Conservation (phyloP, 2,888 invertebrate genomes). For the Chorisops tibialis region DNA sequence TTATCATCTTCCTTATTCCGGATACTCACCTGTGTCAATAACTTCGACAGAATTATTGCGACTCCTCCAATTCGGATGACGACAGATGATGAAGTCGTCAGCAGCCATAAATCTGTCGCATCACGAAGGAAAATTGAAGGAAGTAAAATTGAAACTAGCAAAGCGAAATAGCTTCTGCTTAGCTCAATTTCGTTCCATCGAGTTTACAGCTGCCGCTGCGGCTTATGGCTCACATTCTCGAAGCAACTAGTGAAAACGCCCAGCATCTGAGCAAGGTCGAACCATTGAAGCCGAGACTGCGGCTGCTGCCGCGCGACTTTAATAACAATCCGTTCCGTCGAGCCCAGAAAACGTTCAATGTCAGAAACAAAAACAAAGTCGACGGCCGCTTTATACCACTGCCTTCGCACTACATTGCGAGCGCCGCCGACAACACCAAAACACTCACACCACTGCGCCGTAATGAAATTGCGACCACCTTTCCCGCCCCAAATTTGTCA, state of each 20-base stretch:
- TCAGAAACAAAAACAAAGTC: not conserved
- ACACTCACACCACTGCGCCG: conserved; percentile 11
- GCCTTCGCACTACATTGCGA: not conserved
- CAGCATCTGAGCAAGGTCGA: conserved; percentile 16
- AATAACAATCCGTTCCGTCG: not conserved
- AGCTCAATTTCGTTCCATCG: not conserved
- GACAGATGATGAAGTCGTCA: not conserved
- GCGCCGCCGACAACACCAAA: too few relatives aligned
- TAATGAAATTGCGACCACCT: not conserved
- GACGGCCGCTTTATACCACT: not conserved
- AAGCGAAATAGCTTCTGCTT: conserved; percentile 13
- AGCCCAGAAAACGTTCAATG: conserved; percentile 9
- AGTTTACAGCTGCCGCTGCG: not conserved
- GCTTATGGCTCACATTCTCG: not conserved
- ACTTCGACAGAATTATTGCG: not conserved
- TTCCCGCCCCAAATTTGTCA: conserved; percentile 20
- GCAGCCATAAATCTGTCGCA: not conserved
- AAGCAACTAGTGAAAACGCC: conserved; percentile 24
- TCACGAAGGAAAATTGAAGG: not conserved
- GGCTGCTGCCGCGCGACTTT: not conserved
- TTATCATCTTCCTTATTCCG: not conserved
- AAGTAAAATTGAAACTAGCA: not conserved
- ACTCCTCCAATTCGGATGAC: not conserved
- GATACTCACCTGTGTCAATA: not conserved
- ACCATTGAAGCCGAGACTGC: not conserved